Percentiles rank a stretch among this genome's conserved stretches.
phyloP scores from a whole-genome alignment of 2,113 vertebrate species.

The Brachypteracias leptosomus region DNA sequence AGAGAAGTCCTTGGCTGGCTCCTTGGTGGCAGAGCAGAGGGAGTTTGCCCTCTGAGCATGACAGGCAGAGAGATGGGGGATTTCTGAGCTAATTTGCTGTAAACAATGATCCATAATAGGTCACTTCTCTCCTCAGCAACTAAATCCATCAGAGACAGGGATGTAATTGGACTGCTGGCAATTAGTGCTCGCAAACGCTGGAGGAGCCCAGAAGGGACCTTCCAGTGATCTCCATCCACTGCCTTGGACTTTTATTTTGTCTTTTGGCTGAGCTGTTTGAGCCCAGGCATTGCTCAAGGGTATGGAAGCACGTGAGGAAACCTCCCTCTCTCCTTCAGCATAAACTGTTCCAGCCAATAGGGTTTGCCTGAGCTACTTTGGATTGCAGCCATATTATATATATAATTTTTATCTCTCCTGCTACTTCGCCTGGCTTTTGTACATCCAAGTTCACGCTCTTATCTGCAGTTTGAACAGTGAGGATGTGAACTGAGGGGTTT shows the following conservation, averaged over 20 bases:
- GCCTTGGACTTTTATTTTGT: too few relatives aligned
- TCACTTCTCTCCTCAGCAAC: slow-evolving; percentile 30
- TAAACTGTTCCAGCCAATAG: too few relatives aligned
- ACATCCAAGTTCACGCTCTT: too few relatives aligned
- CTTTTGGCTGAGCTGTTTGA: not conserved
- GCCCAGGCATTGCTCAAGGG: not conserved
- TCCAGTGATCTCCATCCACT: not conserved
- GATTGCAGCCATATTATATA: too few relatives aligned
- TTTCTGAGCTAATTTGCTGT: slow-evolving; percentile 44
- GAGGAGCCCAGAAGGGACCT: not conserved
- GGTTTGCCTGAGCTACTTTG: too few relatives aligned
- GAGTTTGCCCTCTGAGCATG: slow-evolving; percentile 34
- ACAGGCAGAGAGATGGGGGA: slow-evolving; percentile 6
- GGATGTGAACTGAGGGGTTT: too few relatives aligned
- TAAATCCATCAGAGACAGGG: not conserved
- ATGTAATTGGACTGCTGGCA: not conserved
- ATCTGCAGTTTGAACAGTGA: too few relatives aligned
- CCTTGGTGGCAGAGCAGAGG: not conserved
- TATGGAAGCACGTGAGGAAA: accelerated
- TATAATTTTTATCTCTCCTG: too few relatives aligned
- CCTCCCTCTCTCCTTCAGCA: too few relatives aligned
- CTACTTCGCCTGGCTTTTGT: too few relatives aligned
- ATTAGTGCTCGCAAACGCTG: not conserved
- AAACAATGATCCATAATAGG: slow-evolving; percentile 55
- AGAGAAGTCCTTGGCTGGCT: not conserved